Conservation (phyloP, 2,797 vertebrate genomes). For the Lithobates sylvaticus region DNA sequence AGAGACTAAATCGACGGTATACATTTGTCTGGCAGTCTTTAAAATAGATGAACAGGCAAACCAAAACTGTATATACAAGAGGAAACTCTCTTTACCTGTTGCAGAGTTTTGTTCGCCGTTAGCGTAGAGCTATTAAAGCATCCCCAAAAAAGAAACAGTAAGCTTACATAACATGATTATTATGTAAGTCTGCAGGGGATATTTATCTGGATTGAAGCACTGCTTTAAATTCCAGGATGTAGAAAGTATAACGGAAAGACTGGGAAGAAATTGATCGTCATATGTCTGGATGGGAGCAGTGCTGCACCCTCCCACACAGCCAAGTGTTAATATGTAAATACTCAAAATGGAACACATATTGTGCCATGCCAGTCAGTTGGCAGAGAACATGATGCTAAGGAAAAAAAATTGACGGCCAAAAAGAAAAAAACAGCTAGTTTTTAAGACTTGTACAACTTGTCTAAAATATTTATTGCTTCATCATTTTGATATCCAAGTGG, state of each 20-base stretch:
- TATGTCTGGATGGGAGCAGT: slow-evolving; percentile 34
- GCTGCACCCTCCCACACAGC: slow-evolving; percentile 37
- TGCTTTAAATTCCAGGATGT: neutral
- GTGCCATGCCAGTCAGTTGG: slow-evolving; percentile 24
- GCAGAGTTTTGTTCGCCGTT: too few relatives aligned
- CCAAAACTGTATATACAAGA: too few relatives aligned
- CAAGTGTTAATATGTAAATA: slow-evolving; percentile 48
- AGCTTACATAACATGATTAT: neutral
- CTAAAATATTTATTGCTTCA: neutral
- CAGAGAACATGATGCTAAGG: slow-evolving; percentile 20
- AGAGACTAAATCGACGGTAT: too few relatives aligned
- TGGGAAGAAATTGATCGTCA: slow-evolving; percentile 26
- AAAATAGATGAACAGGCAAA: too few relatives aligned
- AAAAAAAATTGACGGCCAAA: slow-evolving; percentile 18
- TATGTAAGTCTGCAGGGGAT: neutral
- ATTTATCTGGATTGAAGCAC: neutral
- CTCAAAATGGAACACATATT: neutral
- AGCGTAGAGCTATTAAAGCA: neutral
- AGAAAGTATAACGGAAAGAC: neutral
- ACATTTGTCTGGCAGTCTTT: too few relatives aligned
- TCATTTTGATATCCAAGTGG: neutral
- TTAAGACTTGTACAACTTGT: neutral
- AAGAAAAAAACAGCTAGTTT: neutral
- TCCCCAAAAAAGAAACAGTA: neutral
- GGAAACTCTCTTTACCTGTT: too few relatives aligned